Base-by-base conservation (phyloP, 2,797 vertebrate species). In the Anguilla marmorata region DNA sequence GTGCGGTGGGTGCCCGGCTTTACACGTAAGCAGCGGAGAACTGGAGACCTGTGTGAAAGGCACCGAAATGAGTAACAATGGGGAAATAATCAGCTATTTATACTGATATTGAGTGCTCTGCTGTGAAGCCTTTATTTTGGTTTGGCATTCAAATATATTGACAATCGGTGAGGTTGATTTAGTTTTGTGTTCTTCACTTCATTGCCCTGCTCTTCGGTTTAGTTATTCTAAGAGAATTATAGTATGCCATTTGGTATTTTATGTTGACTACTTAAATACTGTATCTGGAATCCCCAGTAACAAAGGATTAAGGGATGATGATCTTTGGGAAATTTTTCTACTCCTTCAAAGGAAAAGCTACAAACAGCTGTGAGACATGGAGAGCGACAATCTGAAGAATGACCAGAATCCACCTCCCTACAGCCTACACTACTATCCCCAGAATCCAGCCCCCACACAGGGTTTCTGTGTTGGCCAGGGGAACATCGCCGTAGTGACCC, bases 41-140 rank as follows among this genome's bases (percentile, higher is more conserved):
- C 14, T 12, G 79, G 21, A 82, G 79, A 50, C 79, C 27, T 48
- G 16, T 37, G 45, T 48, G 79, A 50, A 21, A 82, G 79, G 79
- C 21, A 9, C 79, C 11, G 41, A 24, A 48, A 82, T 82, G 41
- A 82, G 24, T 82, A 72, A 90, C 60, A 11, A 58, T 84, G 91
- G 92, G 5, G 8, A 82, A 66, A 12, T 24, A 89, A 90, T 82
- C 63, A 27, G 87, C 66, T 88, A 89, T 74, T 92, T 87, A 90
- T 89, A 90, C 88, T 88, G 87, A 87, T 84, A 85, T 87, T 24
- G 87, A 89, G 2, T 30, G 27, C 86, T 91, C 92, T 91, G 88
- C 82, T 83, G 74, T 83, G 74, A 93, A 91, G 90, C 89, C 89
- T 94, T 91, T 89, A 91, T 93, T 93, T 52, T n/a, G 92, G 93